Evolutionary conservation across 2,113 vertebrate species (phyloP).

Genomic region (Ovibos moschatus): DNA sequence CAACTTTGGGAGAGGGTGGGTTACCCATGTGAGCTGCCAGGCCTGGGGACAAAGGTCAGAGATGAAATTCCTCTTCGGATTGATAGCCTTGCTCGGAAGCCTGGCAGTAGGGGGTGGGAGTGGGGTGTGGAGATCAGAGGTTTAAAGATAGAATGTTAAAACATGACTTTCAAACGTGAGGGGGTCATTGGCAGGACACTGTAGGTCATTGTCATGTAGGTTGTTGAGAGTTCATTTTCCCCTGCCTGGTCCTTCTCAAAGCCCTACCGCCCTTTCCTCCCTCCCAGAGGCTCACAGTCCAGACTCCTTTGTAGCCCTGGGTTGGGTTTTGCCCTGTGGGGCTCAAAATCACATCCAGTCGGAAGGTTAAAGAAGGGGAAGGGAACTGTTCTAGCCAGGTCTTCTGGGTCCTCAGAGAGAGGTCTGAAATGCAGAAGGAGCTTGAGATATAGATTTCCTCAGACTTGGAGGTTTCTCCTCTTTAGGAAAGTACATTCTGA

Average conservation of each 20-base stretch:
- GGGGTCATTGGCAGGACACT: background rate
- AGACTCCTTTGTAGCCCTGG: background rate
- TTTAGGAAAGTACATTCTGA: background rate
- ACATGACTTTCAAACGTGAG: background rate
- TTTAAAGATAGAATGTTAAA: background rate
- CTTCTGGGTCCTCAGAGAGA: background rate
- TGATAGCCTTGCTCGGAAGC: background rate
- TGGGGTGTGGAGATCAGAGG: background rate
- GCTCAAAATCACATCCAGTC: background rate
- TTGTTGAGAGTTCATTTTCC: background rate
- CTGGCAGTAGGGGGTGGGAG: background rate
- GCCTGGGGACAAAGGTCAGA: constrained; percentile 67
- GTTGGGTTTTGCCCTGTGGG: background rate
- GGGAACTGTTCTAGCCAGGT: background rate
- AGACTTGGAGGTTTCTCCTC: background rate
- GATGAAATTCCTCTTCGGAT: constrained; percentile 43
- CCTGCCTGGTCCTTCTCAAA: background rate
- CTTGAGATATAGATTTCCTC: background rate
- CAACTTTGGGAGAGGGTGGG: constrained; percentile 28
- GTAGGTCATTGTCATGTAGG: background rate
- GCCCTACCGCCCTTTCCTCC: background rate
- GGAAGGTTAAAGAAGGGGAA: background rate
- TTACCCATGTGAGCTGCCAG: constrained; percentile 42
- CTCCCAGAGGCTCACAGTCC: background rate
- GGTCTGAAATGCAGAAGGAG: background rate